Evolutionary conservation across 2,113 vertebrate species (phyloP).

Genomic region (Chamaetylas fuelleborni): DNA sequence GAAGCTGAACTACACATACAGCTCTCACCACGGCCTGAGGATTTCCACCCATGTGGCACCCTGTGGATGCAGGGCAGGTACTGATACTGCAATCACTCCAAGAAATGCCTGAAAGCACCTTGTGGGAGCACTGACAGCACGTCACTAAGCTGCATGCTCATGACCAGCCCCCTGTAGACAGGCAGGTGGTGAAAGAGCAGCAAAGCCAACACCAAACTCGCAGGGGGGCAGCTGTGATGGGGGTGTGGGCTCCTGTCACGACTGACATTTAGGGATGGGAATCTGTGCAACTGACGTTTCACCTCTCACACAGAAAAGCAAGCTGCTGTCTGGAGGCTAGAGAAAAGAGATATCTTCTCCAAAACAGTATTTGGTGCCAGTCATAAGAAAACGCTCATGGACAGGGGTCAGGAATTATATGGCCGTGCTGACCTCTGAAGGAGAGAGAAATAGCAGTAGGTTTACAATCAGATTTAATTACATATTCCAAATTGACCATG

Average conservation of each 20-base stretch:
- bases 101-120: neutral
- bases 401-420: slow-evolving; percentile 66
- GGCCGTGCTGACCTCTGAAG: slow-evolving; percentile 59
- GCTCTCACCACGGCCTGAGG: neutral
- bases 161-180: neutral
- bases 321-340: neutral
- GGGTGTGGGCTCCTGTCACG: neutral
- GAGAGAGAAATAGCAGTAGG: slow-evolving; percentile 74
- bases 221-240: fast-evolving
- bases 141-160: neutral
- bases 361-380: slow-evolving; percentile 45
- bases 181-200: neutral
- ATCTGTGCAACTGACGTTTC: neutral
- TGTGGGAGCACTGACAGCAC: neutral
- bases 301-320: neutral
- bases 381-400: slow-evolving; percentile 60
- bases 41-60: neutral
- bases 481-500: slow-evolving; percentile 73
- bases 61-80: neutral
- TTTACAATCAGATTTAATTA: slow-evolving; percentile 75
- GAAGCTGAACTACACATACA: neutral
- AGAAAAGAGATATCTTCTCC: neutral
- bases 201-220: neutral
- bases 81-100: neutral
- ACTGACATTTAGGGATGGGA: neutral